These are phyloP conservation scores for Eulemur macaco DNA, from an alignment of 2,113 vertebrate species.

Conservation along the genomic window DNA sequence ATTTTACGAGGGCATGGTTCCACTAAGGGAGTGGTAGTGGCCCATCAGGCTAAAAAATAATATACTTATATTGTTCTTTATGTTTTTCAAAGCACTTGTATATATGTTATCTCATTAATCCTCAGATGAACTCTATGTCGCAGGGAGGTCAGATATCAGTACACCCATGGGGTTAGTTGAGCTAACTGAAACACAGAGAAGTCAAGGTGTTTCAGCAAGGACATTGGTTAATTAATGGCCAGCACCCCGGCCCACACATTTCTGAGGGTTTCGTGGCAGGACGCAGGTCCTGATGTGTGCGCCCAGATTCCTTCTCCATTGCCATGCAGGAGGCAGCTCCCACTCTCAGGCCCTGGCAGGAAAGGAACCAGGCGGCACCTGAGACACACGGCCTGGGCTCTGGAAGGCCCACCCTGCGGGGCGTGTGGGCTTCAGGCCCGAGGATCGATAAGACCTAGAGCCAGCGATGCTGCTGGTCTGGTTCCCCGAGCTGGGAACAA, in stretches of 20 bases:
- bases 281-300: neutral
- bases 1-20: neutral
- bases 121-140: neutral
- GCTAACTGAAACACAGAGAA: neutral
- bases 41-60: neutral
- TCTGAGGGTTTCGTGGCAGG: neutral
- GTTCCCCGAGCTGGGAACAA: constrained; percentile 54
- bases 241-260: neutral
- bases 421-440: neutral
- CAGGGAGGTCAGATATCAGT: neutral
- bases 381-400: neutral
- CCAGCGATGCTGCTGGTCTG: constrained; percentile 51
- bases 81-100: neutral
- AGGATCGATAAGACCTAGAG: neutral
- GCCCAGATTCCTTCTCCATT: neutral
- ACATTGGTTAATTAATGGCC: no score
- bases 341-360: neutral
- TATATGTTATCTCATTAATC: neutral
- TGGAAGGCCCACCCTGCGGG: neutral
- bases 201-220: neutral
- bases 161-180: neutral
- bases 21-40: neutral
- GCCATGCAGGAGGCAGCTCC: neutral
- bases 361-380: neutral
- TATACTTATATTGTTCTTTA: neutral